phyloP scores from a whole-genome alignment of 1,140 invertebrate species.

The Pantala flavescens region DNA sequence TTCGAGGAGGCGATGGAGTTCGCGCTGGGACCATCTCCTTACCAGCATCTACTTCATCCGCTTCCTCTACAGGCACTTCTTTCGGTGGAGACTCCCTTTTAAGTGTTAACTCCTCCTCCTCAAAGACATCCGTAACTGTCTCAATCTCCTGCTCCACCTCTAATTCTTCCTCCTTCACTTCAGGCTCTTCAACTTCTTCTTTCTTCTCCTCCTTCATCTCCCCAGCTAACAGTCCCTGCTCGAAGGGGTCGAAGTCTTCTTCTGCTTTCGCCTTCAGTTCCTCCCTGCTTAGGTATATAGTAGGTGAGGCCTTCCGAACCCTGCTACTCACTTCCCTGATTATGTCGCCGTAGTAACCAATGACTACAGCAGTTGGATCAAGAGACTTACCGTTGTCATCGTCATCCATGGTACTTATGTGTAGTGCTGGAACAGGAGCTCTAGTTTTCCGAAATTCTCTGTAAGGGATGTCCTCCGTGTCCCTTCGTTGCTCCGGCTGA shows the following conservation, averaged over 20 bases:
- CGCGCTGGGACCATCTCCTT: background rate
- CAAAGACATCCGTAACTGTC: background rate
- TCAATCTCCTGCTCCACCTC: background rate
- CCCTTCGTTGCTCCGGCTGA: background rate
- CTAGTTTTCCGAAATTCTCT: constrained; percentile 23
- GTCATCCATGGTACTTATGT: constrained; percentile 15
- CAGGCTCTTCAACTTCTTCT: constrained; percentile 4
- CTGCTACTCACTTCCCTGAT: constrained; percentile 51
- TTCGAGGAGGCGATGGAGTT: constrained; percentile 1
- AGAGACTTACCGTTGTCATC: constrained; percentile 20
- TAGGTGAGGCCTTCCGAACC: constrained; percentile 40
- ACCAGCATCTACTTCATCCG: constrained; percentile 10
- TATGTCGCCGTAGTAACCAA: constrained; percentile 70
- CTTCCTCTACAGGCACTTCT: background rate
- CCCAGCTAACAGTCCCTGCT: constrained; percentile 12
- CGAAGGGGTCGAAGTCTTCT: constrained; percentile 19
- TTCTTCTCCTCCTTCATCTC: constrained; percentile 7
- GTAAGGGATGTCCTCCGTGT: constrained; percentile 13
- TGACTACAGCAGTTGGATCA: constrained; percentile 53
- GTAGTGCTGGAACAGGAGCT: background rate
- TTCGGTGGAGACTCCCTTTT: background rate
- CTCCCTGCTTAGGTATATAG: constrained; percentile 48
- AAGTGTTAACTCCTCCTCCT: background rate
- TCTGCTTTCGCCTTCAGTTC: constrained; percentile 44
- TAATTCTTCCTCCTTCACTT: constrained; percentile 14